Evolutionary conservation across 2,113 vertebrate genomes (phyloP).

Genomic region (Amblyornis subalaris): DNA sequence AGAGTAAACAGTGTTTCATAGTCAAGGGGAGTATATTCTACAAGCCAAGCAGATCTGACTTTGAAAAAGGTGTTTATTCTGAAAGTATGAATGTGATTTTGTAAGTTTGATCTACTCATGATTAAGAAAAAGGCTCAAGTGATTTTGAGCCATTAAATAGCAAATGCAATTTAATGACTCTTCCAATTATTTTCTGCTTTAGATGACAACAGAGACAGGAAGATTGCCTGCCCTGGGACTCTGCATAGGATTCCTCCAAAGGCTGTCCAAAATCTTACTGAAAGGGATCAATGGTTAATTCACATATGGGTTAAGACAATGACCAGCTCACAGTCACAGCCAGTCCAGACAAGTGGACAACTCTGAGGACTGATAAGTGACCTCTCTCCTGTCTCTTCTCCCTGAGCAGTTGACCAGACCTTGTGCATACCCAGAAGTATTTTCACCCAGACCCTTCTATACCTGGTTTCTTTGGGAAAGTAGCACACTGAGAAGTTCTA

Average conservation of each 20-base stretch:
- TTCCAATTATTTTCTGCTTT: background rate
- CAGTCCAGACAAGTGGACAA: background rate
- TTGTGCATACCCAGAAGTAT: background rate
- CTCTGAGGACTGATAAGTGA: background rate
- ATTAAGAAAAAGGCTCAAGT: background rate
- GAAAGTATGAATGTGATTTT: background rate
- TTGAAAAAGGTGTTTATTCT: background rate
- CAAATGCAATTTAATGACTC: background rate
- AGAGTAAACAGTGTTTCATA: background rate
- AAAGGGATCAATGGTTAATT: background rate
- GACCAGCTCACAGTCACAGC: background rate
- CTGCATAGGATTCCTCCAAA: background rate
- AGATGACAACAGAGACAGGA: background rate
- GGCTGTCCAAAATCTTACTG: background rate
- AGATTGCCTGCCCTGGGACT: background rate
- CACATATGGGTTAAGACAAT: background rate
- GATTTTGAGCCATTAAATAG: background rate
- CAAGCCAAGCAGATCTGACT: background rate
- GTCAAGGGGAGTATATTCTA: background rate
- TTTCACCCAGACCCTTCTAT: background rate
- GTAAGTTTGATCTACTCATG: background rate
- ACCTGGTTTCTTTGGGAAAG: background rate
- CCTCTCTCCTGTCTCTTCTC: background rate
- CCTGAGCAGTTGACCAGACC: background rate
- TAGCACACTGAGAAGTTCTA: background rate